Base-by-base conservation (phyloP, 2,888 invertebrate genomes). In the Melieria picta region DNA sequence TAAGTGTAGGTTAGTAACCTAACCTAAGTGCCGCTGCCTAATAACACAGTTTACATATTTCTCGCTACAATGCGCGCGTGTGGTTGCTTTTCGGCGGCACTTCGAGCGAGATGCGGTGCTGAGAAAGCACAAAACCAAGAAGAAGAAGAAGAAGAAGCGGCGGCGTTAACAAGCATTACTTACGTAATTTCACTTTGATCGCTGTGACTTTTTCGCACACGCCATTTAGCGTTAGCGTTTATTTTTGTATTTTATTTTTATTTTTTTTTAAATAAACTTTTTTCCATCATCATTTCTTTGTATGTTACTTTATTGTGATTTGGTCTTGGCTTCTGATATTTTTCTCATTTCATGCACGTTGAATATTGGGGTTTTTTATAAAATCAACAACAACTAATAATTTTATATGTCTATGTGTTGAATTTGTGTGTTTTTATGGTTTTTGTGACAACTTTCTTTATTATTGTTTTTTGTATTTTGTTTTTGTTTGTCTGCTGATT, bases 151-250 rank as follows among this genome's bases (percentile, higher is more conserved):
- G 5, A 52, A 52, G 5, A 7, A 52, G 52, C 52, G 52, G 56
- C 30, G 1, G 55, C 60, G 50, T 5, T 16, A 45, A 16, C 48
- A 43, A 67, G 47, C 42, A 61, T 56, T 63, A 63, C 55, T 69
- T 69, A 69, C 48, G 69, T 69, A 69, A 69, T 69, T 69, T 69
- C 55, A 69, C 62, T 68, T 68, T 68, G 68, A 45, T 46, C 3
- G 30, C 30, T 30, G 30, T 30, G 30, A 3, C 30, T 30, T 30
- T 30, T 30, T 30, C 30, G 30, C 30, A 30, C 30, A 30, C 30
- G 30, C 30, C 30, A 30, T 30, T 30, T 42, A 60, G 11, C 5
- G 5, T 7, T 60, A 45, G 50, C 46, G 43, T 67, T 50, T 45
- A 10, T 45, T 13, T 9, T 9, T n/a, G n/a, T 63, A 47, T 9